These are phyloP conservation scores for Boloria euphrosyne DNA, from an alignment of 2,888 invertebrate species.

Conservation along the genomic window DNA sequence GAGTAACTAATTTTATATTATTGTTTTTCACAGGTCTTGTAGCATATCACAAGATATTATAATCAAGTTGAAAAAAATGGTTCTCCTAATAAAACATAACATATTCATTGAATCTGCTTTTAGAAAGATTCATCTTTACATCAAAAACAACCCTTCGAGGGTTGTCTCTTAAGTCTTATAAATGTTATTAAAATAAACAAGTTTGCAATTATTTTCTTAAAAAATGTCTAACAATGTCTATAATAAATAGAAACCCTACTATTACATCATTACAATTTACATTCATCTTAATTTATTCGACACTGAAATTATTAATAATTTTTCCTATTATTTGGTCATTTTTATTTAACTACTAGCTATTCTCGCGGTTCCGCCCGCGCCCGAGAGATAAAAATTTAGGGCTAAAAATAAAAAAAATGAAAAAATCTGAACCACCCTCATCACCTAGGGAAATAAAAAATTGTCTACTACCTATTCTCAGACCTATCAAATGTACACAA, in stretches of 20 bases:
- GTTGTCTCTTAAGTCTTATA: conserved; percentile 14
- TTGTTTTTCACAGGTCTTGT: not conserved
- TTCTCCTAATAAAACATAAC: conserved; percentile 25
- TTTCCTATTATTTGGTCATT: too few species aligned
- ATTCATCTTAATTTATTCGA: too few species aligned
- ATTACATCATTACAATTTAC: too few species aligned
- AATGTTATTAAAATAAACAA: not conserved
- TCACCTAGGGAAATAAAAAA: too few species aligned
- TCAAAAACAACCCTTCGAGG: conserved; percentile 28
- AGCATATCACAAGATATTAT: conserved; percentile 1
- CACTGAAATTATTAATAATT: too few species aligned
- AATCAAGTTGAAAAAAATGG: conserved; percentile 23
- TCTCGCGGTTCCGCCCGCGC: too few species aligned
- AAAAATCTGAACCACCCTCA: too few species aligned
- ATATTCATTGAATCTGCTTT: conserved; percentile 40
- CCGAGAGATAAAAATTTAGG: too few species aligned
- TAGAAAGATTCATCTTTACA: conserved; percentile 15
- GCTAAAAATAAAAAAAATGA: too few species aligned
- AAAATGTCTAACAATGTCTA: not conserved
- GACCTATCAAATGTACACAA: too few species aligned
- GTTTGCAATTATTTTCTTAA: not conserved
- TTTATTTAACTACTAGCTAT: too few species aligned
- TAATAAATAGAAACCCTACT: not conserved
- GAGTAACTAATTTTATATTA: not conserved
- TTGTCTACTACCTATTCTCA: too few species aligned